Percentiles rank a stretch among this genome's conserved stretches.
Conservation (phyloP, 2,888 invertebrate genomes). For the Microchrysa polita region DNA sequence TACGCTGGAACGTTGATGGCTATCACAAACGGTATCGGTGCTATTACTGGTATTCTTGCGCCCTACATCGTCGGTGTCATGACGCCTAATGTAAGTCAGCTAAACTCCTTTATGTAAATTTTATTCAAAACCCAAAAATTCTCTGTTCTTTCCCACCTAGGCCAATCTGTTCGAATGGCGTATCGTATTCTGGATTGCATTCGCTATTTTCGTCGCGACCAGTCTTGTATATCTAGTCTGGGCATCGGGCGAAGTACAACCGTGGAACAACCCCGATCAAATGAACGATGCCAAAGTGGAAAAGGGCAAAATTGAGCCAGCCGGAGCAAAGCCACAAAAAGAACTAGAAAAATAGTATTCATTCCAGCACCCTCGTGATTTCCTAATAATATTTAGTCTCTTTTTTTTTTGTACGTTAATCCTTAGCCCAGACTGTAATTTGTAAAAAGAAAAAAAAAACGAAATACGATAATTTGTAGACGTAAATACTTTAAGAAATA, state of each 20-base stretch:
- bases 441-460: too few species aligned
- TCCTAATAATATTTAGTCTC: neutral
- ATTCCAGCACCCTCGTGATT: neutral
- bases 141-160: slow-evolving; percentile 63
- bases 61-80: slow-evolving; percentile 74
- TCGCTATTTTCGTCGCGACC: slow-evolving; percentile 73
- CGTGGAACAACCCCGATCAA: slow-evolving; percentile 72
- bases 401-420: neutral
- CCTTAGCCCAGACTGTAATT: slow-evolving; percentile 16
- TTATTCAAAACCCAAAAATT: neutral
- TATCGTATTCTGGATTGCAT: slow-evolving; percentile 81
- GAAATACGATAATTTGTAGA: neutral
- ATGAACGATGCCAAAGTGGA: slow-evolving; percentile 36
- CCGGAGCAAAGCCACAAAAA: neutral
- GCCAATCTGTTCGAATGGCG: slow-evolving; percentile 77
- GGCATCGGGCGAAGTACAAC: slow-evolving; percentile 78
- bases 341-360: slow-evolving; percentile 36
- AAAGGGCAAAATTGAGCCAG: slow-evolving; percentile 44
- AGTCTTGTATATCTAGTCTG: slow-evolving; percentile 75
- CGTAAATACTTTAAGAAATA: neutral
- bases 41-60: slow-evolving; percentile 75
- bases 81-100: slow-evolving; percentile 71
- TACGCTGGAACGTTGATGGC: slow-evolving; percentile 76
- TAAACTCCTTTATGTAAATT: neutral
- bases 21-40: slow-evolving; percentile 76